Evolutionary conservation across 2,888 invertebrate genomes (phyloP).

Genomic region (Harpagoxenus sublaevis): DNA sequence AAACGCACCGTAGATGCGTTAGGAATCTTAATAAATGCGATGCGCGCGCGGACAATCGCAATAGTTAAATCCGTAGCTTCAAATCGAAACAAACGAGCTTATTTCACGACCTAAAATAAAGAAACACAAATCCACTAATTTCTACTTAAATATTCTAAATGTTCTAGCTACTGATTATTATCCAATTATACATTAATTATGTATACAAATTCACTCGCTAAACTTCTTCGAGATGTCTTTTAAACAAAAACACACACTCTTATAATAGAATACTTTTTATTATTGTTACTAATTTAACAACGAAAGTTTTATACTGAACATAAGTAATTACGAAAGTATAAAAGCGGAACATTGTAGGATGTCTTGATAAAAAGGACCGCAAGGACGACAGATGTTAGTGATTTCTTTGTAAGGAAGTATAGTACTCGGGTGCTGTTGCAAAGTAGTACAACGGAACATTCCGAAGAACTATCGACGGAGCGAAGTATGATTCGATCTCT

Average conservation of each 20-base stretch:
- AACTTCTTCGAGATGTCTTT: background rate
- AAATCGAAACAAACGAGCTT: background rate
- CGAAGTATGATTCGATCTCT: conserved; percentile 44
- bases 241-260: background rate
- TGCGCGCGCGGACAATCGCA: conserved; percentile 18
- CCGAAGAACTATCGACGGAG: conserved; percentile 44
- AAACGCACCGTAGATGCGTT: conserved; percentile 17
- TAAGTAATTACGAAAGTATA: conserved; percentile 10
- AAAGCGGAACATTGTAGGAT: background rate
- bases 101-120: conserved; percentile 29
- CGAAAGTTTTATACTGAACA: background rate
- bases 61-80: background rate
- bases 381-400: conserved; percentile 9
- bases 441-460: conserved; percentile 37
- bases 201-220: background rate
- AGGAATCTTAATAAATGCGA: conserved; percentile 17
- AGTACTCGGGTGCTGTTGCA: conserved; percentile 25
- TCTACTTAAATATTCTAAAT: background rate
- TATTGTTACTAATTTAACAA: background rate
- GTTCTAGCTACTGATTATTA: background rate
- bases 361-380: background rate
- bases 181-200: background rate
- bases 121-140: background rate
- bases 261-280: background rate
- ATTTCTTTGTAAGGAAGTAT: conserved; percentile 32